phyloP scores from a whole-genome alignment of 2,797 vertebrate species.

The Miichthys miiuy region DNA sequence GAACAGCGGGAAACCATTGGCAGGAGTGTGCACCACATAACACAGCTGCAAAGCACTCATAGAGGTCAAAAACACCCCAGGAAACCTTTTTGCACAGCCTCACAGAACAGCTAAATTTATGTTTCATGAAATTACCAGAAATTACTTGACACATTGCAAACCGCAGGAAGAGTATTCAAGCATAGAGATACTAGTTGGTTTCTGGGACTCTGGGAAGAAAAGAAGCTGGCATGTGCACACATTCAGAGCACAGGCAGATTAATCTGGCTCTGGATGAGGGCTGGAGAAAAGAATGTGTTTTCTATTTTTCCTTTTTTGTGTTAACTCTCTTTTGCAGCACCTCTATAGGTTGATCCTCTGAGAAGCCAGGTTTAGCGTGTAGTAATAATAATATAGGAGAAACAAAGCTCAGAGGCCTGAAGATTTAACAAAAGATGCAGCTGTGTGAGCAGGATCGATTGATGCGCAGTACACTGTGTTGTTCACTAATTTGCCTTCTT shows the following conservation, averaged over 20 bases:
- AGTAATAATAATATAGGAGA: constrained; percentile 16
- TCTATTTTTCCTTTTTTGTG: background rate
- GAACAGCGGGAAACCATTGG: background rate
- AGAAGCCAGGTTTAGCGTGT: background rate
- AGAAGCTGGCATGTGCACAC: background rate
- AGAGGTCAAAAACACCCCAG: background rate
- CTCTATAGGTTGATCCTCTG: background rate
- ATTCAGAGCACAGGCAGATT: background rate
- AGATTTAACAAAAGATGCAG: constrained; percentile 32
- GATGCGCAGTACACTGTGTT: constrained; percentile 28
- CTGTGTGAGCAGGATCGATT: constrained; percentile 42
- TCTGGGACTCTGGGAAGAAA: background rate
- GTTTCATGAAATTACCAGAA: background rate
- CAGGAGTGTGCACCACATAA: background rate
- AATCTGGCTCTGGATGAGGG: background rate
- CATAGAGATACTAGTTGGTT: background rate
- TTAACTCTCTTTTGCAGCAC: background rate
- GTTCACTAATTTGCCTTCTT: constrained; percentile 57
- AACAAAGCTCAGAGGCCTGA: constrained; percentile 16
- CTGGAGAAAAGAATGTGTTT: background rate
- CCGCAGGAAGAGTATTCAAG: background rate
- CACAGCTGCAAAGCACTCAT: background rate
- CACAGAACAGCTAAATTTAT: background rate
- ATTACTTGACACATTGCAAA: background rate
- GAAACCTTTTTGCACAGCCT: background rate